Evolutionary conservation across 2,797 vertebrate genomes (phyloP), one percentile per base, ranked within the genome.

Genomic region (Falco novaeseelandiae): DNA sequence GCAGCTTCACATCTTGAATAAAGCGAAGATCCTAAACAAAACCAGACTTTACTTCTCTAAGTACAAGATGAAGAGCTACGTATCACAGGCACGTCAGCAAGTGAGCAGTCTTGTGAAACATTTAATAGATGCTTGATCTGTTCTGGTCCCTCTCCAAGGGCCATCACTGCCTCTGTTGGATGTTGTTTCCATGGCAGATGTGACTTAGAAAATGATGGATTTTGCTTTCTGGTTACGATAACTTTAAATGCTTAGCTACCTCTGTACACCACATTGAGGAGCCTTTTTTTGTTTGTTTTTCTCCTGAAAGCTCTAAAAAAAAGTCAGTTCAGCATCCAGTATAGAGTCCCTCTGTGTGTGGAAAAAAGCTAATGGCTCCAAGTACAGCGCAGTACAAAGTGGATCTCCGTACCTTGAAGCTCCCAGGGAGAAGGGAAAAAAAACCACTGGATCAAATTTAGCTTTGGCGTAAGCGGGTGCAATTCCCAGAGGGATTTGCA

Each of bases 401-500:
- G 49, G 72, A 72, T 94, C 89, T 83, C 90, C 66, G 73, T 80
- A 87, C 90, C 49, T 62, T 77, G 81, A 91, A 94, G 69, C 57
- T 91, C 74, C 93, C 55, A 40, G 46, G 72, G 65, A 94, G 52
- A 73, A 86, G 18, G 44, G 73, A 34, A 93, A 90, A 91, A 69
- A 84, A 94, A 40, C 38, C 44, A 90, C 16, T 40, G 88, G 81
- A 82, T 96, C 94, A 87, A 93, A 91, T 97, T 96, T 96, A 97
- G 62, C 90, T 83, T 90, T 97, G 97, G 95, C 72, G 1, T 79
- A 93, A 94, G 72, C 36, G 61, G 96, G 91, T 95, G 94, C 94
- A 88, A 93, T 40, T 94, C 96, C 90, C 93, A 21, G 6, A 25
- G 94, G 72, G 96, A 97, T 30, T 96, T 96, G 93, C 93, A 97